Percentiles rank a stretch among this genome's conserved stretches.
Conservation (phyloP, 2,113 vertebrate genomes). For the Kobus ellipsiprymnus region DNA sequence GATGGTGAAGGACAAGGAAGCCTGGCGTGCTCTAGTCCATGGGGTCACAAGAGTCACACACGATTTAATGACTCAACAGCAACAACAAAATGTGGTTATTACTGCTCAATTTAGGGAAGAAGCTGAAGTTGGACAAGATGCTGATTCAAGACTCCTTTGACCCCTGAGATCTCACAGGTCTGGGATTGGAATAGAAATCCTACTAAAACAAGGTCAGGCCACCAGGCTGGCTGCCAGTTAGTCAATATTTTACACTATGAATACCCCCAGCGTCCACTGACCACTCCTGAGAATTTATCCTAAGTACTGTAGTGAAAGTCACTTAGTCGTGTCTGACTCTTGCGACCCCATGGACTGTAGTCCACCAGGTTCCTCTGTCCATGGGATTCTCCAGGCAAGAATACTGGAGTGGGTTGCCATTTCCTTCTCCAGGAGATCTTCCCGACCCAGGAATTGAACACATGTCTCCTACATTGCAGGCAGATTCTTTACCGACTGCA, state of each 20-base stretch:
- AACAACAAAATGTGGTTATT: not conserved
- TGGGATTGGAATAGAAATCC: not conserved
- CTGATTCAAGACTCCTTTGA: not conserved
- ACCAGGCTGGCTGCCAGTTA: not conserved
- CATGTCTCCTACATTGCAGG: too few relatives aligned
- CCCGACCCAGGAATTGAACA: too few relatives aligned
- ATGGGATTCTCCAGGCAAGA: too few relatives aligned
- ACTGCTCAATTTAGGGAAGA: not conserved
- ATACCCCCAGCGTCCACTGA: not conserved
- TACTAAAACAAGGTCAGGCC: not conserved
- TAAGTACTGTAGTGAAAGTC: not conserved
- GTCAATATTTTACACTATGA: not conserved
- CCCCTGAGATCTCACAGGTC: not conserved
- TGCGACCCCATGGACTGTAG: too few relatives aligned
- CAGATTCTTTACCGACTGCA: too few relatives aligned
- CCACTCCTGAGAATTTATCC: not conserved
- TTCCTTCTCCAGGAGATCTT: too few relatives aligned
- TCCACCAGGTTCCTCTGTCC: too few relatives aligned
- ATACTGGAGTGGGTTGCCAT: too few relatives aligned
- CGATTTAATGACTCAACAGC: not conserved
- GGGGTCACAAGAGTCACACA: not conserved
- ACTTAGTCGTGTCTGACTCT: too few relatives aligned
- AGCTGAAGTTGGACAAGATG: not conserved
- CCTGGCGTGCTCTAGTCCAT: not conserved
- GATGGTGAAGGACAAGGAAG: not conserved